phyloP scores from a whole-genome alignment of 2,888 invertebrate genomes.

The Patella pellucida region DNA sequence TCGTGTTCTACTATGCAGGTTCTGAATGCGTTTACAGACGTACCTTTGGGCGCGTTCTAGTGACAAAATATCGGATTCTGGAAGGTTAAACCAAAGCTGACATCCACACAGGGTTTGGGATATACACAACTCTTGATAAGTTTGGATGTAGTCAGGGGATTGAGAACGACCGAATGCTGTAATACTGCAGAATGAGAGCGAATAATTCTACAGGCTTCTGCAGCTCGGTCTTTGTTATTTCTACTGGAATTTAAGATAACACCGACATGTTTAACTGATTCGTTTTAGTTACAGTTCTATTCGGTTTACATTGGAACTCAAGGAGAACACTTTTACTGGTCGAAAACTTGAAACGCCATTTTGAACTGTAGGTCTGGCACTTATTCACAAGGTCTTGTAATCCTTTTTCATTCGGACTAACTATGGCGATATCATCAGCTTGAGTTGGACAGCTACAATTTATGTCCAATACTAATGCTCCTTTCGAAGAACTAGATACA shows the following conservation, averaged over 20 bases:
- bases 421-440: conserved; percentile 13
- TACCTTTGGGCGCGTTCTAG: neutral
- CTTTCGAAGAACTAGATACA: neutral
- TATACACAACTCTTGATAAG: neutral
- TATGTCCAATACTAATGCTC: conserved; percentile 5
- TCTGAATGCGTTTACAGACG: neutral
- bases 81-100: conserved; percentile 8
- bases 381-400: neutral
- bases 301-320: neutral
- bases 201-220: neutral
- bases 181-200: neutral
- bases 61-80: neutral
- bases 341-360: conserved; percentile 6
- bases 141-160: neutral
- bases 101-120: conserved; percentile 14
- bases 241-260: neutral
- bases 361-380: conserved; percentile 11
- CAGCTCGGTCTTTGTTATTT: neutral
- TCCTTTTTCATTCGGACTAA: neutral
- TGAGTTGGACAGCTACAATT: neutral
- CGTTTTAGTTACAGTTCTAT: too few species aligned
- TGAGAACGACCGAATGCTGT: neutral
- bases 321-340: neutral
- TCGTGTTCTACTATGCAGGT: conserved; percentile 6
- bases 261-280: conserved; percentile 6